Evolutionary conservation across 1,140 invertebrate species (phyloP).

Genomic region (Bombus superbus): DNA sequence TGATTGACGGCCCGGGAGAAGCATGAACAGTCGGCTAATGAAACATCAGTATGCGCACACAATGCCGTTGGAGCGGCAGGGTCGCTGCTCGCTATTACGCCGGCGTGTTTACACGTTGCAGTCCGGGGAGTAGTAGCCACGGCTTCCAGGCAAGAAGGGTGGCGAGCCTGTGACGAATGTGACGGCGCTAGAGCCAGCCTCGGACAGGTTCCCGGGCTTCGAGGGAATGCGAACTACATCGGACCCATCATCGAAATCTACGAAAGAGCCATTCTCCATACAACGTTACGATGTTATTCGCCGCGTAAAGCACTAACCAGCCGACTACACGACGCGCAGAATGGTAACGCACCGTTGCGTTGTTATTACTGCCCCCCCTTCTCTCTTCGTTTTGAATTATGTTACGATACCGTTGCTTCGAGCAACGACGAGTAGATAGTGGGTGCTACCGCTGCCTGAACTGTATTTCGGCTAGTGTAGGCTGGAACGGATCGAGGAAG

Average conservation of each 20-base stretch:
- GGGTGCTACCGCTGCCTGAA: neutral
- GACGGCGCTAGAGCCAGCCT: conserved; percentile 47
- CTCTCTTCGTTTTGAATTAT: conserved; percentile 40
- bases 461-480: conserved; percentile 14
- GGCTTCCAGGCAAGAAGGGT: conserved; percentile 18
- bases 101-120: conserved; percentile 68
- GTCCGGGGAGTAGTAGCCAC: conserved; percentile 19
- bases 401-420: conserved; percentile 41
- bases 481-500: neutral
- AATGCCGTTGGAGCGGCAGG: conserved; percentile 59
- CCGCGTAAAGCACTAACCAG: conserved; percentile 5
- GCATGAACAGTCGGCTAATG: conserved; percentile 80
- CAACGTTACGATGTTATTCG: conserved; percentile 6
- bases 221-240: conserved; percentile 11
- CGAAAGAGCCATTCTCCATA: conserved; percentile 23
- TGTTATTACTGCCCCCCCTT: neutral
- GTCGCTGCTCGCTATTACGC: conserved; percentile 66
- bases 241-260: conserved; percentile 18
- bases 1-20: conserved; percentile 79
- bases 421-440: neutral
- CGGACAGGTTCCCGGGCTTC: conserved; percentile 59
- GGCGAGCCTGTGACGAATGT: conserved; percentile 61
- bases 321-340: neutral
- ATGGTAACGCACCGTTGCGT: conserved; percentile 24
- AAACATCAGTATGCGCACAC: conserved; percentile 81